Base-by-base conservation (phyloP, 2,888 invertebrate species). In the Noctuana brunneofusca region DNA sequence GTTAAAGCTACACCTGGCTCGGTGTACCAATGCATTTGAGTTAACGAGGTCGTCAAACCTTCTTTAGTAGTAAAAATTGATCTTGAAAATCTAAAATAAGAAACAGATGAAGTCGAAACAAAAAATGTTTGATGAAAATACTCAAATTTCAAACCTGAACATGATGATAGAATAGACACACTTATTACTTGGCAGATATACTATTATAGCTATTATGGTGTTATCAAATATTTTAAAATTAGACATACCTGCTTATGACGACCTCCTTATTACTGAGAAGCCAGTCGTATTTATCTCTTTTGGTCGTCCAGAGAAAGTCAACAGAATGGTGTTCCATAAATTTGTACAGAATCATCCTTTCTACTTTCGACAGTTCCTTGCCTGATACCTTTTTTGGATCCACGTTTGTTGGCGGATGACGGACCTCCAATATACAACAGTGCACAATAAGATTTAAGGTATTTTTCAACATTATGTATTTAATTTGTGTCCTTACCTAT, bases 11-110 rank as follows among this genome's bases (percentile, higher is more conserved):
- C 94, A 8, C 96, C 96, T 8, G 95, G 95, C 71, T 97, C 96
- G 54, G 95, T 95, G 79, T 95, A 95, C 96, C 97, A 97, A 78
- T 97, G 95, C 88, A 96, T 95, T 79, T 97, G 96, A 55, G 95
- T 95, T 41, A 97, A 84, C 64, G 95, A 94, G 20, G 94, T 90
- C 68, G 96, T 96, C 32, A 97, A 84, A 2, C 97, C 97, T 82
- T 97, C 97, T 93, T 98, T 98, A 0, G 98, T 97, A 0, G 98
- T 98, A 79, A 98, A 98, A 57, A 96, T 93, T 0, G 97, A 97
- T 73, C 96, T 94, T 70, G 95, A 95, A 83, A 96, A 98, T 74
- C 98, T 95, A 82, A 95, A 95, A 59, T 16, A 41, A 16, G 41
- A 16, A 16, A 16, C 16, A 41, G 6, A n/a, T 9, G 4, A 35